Percentiles rank a stretch among this genome's conserved stretches.
phyloP scores from a whole-genome alignment of 2,888 invertebrate genomes.

The Autographa pulchrina region DNA sequence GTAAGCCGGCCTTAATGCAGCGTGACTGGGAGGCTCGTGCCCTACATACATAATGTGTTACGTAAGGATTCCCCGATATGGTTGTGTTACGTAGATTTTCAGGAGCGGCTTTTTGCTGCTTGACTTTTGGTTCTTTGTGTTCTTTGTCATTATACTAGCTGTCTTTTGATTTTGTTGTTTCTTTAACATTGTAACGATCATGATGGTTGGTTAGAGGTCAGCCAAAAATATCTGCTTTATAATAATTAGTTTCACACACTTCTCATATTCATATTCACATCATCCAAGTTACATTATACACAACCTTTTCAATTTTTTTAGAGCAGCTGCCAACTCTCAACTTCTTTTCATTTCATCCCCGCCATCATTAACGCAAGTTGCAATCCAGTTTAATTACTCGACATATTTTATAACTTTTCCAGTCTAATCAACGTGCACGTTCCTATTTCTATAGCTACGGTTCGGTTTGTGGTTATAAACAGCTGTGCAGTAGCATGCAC shows the following conservation, averaged over 20 bases:
- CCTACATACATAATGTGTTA: conserved; percentile 64
- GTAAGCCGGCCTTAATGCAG: conserved; percentile 66
- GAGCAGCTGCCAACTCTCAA: conserved; percentile 8
- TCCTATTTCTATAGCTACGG: conserved; percentile 31
- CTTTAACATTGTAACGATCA: background rate
- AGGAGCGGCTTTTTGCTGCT: conserved; percentile 20
- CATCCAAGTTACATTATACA: background rate
- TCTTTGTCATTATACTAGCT: background rate
- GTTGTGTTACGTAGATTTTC: conserved; percentile 18
- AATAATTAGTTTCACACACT: background rate
- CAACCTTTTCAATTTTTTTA: background rate
- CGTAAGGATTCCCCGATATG: conserved; percentile 39
- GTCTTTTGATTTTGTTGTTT: background rate
- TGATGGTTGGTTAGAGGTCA: background rate
- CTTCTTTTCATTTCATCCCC: background rate
- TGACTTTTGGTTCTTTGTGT: conserved; percentile 17
- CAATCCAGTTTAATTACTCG: conserved; percentile 12
- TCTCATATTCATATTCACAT: background rate
- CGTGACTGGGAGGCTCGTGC: conserved; percentile 63
- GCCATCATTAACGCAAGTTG: conserved; percentile 10
- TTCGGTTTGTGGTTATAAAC: conserved; percentile 45
- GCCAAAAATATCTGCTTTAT: background rate
- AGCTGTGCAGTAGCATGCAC: conserved; percentile 60
- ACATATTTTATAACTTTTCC: conserved; percentile 24
- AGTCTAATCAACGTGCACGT: conserved; percentile 24